These are phyloP conservation scores for Drosophila santomea DNA, from an alignment of 1,140 invertebrate genomes.

Conservation along the genomic window DNA sequence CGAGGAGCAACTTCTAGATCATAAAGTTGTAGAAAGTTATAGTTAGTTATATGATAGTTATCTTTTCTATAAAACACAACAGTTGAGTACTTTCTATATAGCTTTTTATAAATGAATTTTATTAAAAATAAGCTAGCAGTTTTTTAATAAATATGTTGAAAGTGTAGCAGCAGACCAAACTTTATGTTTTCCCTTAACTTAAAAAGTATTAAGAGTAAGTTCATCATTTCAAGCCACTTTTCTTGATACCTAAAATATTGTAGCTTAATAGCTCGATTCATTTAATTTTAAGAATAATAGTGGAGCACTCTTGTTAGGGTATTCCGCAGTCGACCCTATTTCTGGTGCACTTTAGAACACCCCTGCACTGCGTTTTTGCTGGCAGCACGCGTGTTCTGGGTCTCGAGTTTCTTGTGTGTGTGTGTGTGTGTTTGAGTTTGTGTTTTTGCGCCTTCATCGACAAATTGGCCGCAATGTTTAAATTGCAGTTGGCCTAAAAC, in stretches of 20 bases:
- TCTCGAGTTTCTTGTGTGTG: conserved; percentile 6
- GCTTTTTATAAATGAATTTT: no score
- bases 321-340: neutral
- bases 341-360: neutral
- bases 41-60: no score
- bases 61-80: no score
- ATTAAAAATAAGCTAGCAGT: no score
- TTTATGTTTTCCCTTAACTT: no score
- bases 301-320: neutral
- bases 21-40: neutral
- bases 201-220: no score
- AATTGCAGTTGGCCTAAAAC: conserved; percentile 71
- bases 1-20: neutral
- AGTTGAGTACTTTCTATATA: no score
- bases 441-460: conserved; percentile 57
- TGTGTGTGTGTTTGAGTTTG: conserved; percentile 23
- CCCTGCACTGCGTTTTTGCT: conserved; percentile 1
- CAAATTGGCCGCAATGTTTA: conserved; percentile 68
- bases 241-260: no score
- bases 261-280: no score
- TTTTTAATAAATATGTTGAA: no score
- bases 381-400: conserved; percentile 25
- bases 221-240: no score
- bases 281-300: neutral
- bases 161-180: no score